Percentiles rank a stretch among this genome's conserved stretches.
Conservation (phyloP, 1,140 invertebrate genomes). For the Gonatopus flavifemur region DNA sequence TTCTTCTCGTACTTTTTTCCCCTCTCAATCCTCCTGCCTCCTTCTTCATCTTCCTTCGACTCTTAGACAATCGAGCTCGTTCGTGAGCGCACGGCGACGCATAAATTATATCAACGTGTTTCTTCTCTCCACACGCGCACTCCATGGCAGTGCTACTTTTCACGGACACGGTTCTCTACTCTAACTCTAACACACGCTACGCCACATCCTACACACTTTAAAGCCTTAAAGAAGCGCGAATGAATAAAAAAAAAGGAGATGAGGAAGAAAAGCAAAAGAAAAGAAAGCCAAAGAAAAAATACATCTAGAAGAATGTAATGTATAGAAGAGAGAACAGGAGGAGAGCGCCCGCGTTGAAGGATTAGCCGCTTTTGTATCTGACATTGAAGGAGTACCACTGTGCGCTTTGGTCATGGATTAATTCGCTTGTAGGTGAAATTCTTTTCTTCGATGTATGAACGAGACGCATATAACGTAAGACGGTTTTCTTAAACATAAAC, state of each 20-base stretch:
- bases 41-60: not conserved
- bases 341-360: slow-evolving; percentile 10
- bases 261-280: too few species aligned
- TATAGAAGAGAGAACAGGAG: too few species aligned
- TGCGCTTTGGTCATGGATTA: slow-evolving; percentile 12
- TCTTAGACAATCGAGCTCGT: slow-evolving; percentile 4
- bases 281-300: too few species aligned
- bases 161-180: slow-evolving; percentile 11
- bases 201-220: not conserved
- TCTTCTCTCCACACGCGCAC: not conserved
- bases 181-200: not conserved
- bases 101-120: slow-evolving; percentile 11
- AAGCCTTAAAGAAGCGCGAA: slow-evolving; percentile 11
- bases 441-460: too few species aligned
- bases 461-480: too few species aligned
- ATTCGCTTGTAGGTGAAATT: too few species aligned
- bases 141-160: slow-evolving; percentile 19
- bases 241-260: slow-evolving; percentile 18
- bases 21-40: not conserved
- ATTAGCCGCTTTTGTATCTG: slow-evolving; percentile 15
- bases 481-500: too few species aligned
- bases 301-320: too few species aligned
- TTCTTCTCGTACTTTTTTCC: too few species aligned
- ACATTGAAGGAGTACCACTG: slow-evolving; percentile 14
- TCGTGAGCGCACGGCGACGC: slow-evolving; percentile 9